phyloP scores from a whole-genome alignment of 2,888 invertebrate species.

The Melanostoma scalare region DNA sequence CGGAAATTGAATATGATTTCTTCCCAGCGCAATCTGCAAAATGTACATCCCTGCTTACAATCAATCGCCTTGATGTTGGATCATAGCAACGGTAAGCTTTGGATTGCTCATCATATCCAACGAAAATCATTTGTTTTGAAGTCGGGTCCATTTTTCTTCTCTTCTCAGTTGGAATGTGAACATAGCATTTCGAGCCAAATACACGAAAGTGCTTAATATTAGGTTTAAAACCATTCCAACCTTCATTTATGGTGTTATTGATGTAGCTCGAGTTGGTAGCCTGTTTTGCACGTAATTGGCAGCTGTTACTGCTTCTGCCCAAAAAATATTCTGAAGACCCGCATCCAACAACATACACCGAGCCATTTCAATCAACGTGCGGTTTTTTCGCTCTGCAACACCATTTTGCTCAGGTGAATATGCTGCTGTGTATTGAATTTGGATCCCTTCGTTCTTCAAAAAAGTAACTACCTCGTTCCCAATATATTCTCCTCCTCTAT shows the following conservation, averaged over 20 bases:
- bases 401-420: constrained; percentile 4
- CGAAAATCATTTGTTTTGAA: too few relatives aligned
- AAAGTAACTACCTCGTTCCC: neutral
- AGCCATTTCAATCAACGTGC: constrained; percentile 3
- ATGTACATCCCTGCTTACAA: too few relatives aligned
- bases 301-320: neutral
- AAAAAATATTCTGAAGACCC: neutral
- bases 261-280: neutral
- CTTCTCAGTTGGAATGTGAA: too few relatives aligned
- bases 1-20: too few relatives aligned
- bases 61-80: too few relatives aligned
- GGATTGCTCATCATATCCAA: too few relatives aligned
- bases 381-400: constrained; percentile 3
- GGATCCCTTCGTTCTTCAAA: neutral
- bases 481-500: neutral
- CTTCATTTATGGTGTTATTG: too few relatives aligned
- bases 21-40: too few relatives aligned
- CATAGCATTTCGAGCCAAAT: too few relatives aligned
- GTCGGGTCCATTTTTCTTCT: too few relatives aligned
- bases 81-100: too few relatives aligned
- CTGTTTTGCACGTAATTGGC: neutral
- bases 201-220: neutral
- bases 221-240: neutral
- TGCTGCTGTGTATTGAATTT: constrained; percentile 6
- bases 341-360: constrained; percentile 1